A percentile compares a stretch with the other conserved stretches of the same genome.
Conservation (phyloP, 2,888 invertebrate genomes). For the Drosophila anomalata region DNA sequence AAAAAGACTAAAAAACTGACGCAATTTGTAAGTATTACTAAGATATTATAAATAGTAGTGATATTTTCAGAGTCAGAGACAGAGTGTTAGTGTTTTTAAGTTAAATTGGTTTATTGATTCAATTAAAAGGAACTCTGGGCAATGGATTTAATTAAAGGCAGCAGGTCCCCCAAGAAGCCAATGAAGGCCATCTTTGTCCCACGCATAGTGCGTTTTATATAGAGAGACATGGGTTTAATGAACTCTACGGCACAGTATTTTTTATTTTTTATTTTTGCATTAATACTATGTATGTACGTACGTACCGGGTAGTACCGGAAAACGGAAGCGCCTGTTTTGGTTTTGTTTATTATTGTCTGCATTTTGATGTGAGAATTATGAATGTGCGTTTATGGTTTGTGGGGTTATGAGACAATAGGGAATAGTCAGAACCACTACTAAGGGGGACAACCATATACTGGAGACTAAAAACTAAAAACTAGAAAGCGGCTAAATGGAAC, state of each 20-base stretch:
- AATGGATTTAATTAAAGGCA: conserved; percentile 57
- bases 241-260: conserved; percentile 20
- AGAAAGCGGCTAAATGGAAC: conserved; percentile 14
- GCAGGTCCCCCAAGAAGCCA: conserved; percentile 24
- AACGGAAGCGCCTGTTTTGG: conserved; percentile 76
- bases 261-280: conserved; percentile 25
- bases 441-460: not conserved
- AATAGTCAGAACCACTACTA: not conserved
- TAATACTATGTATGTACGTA: not conserved
- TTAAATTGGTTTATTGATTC: conserved; percentile 62
- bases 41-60: conserved; percentile 1
- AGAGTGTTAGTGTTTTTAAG: not conserved
- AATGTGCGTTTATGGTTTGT: conserved; percentile 49
- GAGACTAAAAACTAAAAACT: conserved; percentile 8
- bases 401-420: conserved; percentile 3
- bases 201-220: conserved; percentile 40
- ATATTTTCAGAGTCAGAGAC: not conserved
- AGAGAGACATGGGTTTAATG: conserved; percentile 15
- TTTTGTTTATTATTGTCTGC: conserved; percentile 53
- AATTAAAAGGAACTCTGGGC: conserved; percentile 54
- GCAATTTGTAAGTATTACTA: not conserved
- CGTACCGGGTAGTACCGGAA: conserved; percentile 55
- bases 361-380: conserved; percentile 57
- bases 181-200: conserved; percentile 38
- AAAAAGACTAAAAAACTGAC: not conserved